phyloP scores from a whole-genome alignment of 1,140 invertebrate genomes.

The Eurosta solidaginis region DNA sequence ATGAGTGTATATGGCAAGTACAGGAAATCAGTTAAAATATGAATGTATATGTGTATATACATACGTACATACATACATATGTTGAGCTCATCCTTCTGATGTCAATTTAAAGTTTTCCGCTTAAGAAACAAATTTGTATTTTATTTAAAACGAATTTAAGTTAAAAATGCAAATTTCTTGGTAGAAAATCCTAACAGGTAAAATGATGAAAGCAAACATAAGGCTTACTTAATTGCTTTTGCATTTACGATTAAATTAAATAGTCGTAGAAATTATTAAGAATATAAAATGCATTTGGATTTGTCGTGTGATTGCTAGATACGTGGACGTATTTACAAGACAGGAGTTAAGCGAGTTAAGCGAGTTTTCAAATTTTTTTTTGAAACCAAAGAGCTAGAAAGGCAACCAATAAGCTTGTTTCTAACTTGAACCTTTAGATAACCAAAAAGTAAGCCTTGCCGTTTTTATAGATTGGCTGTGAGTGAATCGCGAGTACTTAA shows the following conservation, averaged over 20 bases:
- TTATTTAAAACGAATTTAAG: background rate
- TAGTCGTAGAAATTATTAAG: background rate
- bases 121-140: background rate
- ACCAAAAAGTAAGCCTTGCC: too few relatives aligned
- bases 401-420: too few relatives aligned
- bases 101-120: slow-evolving; percentile 9
- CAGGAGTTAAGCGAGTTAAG: too few relatives aligned
- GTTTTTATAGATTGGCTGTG: too few relatives aligned
- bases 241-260: background rate
- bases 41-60: background rate
- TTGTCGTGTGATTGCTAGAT: background rate
- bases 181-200: background rate
- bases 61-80: too few relatives aligned
- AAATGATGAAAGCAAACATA: background rate
- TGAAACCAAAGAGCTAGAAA: too few relatives aligned
- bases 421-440: too few relatives aligned
- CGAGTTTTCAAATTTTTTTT: too few relatives aligned
- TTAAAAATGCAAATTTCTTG: slow-evolving; percentile 12
- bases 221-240: background rate
- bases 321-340: background rate
- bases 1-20: background rate
- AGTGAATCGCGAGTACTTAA: too few relatives aligned
- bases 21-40: background rate
- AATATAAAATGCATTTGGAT: background rate
- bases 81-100: background rate